phyloP scores from a whole-genome alignment of 2,113 vertebrate genomes.

The Microcebus jonahi region DNA sequence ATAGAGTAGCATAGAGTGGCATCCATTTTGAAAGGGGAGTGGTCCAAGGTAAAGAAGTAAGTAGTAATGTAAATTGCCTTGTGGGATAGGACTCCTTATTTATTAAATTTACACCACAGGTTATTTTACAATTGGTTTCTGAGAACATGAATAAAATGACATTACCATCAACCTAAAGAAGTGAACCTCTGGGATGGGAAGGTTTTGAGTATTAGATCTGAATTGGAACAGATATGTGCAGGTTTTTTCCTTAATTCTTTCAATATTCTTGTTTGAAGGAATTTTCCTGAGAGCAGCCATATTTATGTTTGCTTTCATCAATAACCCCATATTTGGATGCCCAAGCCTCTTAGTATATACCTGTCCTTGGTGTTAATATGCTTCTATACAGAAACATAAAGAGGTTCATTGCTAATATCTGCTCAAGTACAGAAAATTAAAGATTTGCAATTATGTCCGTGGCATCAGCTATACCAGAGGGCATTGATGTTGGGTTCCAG shows the following conservation, averaged over 20 bases:
- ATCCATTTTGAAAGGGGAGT: neutral
- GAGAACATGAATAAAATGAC: conserved; percentile 14
- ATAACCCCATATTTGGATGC: neutral
- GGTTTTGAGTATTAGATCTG: conserved; percentile 40
- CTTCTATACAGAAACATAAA: neutral
- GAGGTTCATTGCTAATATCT: neutral
- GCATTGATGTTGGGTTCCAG: neutral
- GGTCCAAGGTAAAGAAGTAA: neutral
- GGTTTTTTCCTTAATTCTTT: neutral
- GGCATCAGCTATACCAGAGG: neutral
- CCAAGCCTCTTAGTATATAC: neutral
- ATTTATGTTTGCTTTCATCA: conserved; percentile 15
- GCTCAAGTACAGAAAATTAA: neutral
- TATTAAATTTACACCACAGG: neutral
- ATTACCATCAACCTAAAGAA: neutral
- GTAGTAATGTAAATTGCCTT: neutral
- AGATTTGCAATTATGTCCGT: neutral
- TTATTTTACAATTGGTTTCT: conserved; percentile 27
- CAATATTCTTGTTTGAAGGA: conserved; percentile 31
- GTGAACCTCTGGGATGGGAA: conserved; percentile 30
- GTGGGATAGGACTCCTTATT: neutral
- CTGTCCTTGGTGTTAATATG: neutral
- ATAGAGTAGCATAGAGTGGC: neutral
- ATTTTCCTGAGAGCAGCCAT: neutral
- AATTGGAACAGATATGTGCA: conserved; percentile 63